Percentiles rank a stretch among this genome's conserved stretches.
Evolutionary conservation across 2,797 vertebrate species (phyloP).

Genomic region (Alauda arvensis): DNA sequence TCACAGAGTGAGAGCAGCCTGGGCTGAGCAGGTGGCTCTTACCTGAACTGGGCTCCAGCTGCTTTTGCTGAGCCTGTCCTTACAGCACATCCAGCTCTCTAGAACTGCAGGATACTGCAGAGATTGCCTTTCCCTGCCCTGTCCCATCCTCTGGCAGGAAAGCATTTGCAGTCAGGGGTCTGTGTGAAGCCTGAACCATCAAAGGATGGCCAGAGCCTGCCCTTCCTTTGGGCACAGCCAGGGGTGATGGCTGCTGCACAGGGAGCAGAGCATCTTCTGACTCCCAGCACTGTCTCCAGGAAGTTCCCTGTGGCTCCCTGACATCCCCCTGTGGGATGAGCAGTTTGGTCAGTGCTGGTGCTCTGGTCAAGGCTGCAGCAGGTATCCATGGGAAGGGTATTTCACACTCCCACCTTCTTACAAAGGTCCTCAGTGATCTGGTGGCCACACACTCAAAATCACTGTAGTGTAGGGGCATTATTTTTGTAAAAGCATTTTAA

Average conservation of each 20-base stretch:
- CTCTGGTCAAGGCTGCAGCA: background rate
- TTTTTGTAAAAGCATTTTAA: background rate
- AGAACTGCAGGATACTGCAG: background rate
- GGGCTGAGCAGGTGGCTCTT: background rate
- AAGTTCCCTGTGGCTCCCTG: background rate
- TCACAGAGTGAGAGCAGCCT: background rate
- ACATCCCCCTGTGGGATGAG: background rate
- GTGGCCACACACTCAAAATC: background rate
- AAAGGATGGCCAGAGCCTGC: background rate
- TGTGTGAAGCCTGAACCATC: background rate
- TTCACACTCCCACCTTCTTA: background rate
- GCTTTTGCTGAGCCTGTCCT: background rate
- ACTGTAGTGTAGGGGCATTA: background rate
- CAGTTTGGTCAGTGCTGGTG: rapidly evolving
- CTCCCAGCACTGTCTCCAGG: background rate
- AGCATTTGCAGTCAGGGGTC: background rate
- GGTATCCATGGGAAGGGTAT: rapidly evolving
- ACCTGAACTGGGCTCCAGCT: background rate
- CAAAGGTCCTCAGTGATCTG: background rate
- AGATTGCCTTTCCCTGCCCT: background rate
- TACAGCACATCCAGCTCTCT: background rate
- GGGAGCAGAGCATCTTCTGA: background rate
- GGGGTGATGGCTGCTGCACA: rapidly evolving
- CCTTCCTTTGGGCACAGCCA: background rate
- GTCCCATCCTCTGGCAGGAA: background rate